Evolutionary conservation across 2,888 invertebrate species (phyloP).

Genomic region (Choristoneura rosaceana): DNA sequence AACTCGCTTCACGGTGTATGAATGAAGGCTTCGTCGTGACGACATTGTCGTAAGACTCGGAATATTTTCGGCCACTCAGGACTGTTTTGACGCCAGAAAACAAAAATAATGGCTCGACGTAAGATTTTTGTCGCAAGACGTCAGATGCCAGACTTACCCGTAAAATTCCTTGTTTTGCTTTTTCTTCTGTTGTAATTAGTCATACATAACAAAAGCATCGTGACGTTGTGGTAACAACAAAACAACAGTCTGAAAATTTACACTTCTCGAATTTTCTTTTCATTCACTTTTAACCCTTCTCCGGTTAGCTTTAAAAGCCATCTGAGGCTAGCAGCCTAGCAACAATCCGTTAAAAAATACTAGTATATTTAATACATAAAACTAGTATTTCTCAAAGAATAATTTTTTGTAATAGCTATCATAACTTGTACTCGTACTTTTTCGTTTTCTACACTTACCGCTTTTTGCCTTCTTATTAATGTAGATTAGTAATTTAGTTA

Average conservation of each 20-base stretch:
- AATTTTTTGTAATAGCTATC: too few relatives aligned
- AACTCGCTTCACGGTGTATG: conserved; percentile 28
- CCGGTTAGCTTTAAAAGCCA: too few relatives aligned
- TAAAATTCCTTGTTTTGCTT: background rate
- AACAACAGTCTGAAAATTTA: too few relatives aligned
- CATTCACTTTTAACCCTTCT: too few relatives aligned
- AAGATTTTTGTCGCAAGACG: conserved; percentile 12
- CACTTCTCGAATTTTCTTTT: too few relatives aligned
- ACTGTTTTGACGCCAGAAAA: conserved; percentile 27
- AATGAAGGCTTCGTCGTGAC: conserved; percentile 31
- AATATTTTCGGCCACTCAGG: conserved; percentile 4
- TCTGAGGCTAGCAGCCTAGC: too few relatives aligned
- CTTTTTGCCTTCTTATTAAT: too few relatives aligned
- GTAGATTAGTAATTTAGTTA: background rate
- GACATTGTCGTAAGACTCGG: conserved; percentile 14
- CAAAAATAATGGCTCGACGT: conserved; percentile 13
- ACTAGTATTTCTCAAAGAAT: too few relatives aligned
- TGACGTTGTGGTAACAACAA: background rate
- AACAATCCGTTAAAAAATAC: too few relatives aligned
- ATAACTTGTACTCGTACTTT: too few relatives aligned
- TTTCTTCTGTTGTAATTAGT: background rate
- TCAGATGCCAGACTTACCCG: conserved; percentile 1
- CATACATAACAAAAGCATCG: background rate
- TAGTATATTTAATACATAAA: too few relatives aligned
- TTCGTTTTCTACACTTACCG: too few relatives aligned